Conservation (phyloP, 2,797 vertebrate genomes). For the Synaphobranchus kaupii region DNA sequence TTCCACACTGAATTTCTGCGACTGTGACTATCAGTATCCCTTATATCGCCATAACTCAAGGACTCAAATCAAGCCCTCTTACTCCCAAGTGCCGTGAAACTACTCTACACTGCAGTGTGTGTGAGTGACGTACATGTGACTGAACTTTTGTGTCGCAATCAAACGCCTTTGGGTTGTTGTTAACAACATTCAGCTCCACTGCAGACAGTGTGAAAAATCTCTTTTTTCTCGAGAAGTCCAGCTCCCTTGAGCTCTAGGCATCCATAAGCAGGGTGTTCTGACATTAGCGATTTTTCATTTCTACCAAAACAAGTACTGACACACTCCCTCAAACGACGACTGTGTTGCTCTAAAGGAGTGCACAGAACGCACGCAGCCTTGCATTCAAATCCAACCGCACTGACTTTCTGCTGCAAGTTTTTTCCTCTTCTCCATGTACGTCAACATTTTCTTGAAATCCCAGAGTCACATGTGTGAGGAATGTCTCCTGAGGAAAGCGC, state of each 20-base stretch:
- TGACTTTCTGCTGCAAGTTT: not conserved
- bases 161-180: not conserved
- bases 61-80: not conserved
- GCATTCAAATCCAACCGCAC: not conserved
- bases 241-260: not conserved
- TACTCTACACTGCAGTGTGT: not conserved
- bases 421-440: not conserved
- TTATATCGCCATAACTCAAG: not conserved
- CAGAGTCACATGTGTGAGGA: not conserved
- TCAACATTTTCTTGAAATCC: not conserved
- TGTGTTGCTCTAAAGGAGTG: not conserved
- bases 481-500: not conserved
- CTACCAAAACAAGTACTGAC: not conserved
- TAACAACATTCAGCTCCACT: not conserved
- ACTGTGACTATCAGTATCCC: not conserved
- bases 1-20: not conserved
- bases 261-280: not conserved
- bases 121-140: not conserved
- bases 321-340: not conserved
- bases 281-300: not conserved
- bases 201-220: not conserved
- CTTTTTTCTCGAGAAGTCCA: not conserved
- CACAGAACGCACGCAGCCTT: too few species aligned
- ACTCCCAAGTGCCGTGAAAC: not conserved
- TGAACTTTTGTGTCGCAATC: not conserved